Base-by-base conservation (phyloP, 1,140 invertebrate species). In the Drosophila virilis region DNA sequence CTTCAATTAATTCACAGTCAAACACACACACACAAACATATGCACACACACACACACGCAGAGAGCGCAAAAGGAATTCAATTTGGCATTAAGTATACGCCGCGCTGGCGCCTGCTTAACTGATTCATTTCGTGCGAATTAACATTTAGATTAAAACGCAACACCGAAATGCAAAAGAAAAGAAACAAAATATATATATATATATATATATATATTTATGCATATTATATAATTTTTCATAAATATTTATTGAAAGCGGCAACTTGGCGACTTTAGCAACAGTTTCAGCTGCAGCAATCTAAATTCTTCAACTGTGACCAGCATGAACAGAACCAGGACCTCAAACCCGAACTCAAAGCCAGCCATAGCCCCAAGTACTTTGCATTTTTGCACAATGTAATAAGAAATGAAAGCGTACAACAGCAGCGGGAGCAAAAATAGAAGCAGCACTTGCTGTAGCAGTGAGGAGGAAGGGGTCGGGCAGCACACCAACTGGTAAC, bases 141-240 rank as follows among this genome's bases (percentile, higher is more conserved):
- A 86, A 88, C 82, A 86, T 86, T 86, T 86, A 86, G 82, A 86
- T 86, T 86, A 86, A 88, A 86, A 80, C 74, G 79, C 75, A 69
- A 64, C 60, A 73, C 17, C 28, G 15, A 65, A 43, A 65, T 65
- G 37, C 35, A 59, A 60, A 60, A 54, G 9, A 42, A 35, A 4
- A 22, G 40, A 6, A 42, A 42, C 5, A n/a, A 17, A 60, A 48
- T 35, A 46, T 15, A 45, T 38, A 35, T 32, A 32, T 8, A 52
- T 12, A 50, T 42, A 28, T 51, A 32, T 59, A 37, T 48, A 58
- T 67, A 48, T 22, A 8, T 22, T 10, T 42, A n/a, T 43, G n/a
- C 43, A 38, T 58, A 85, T 85, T 82, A 82, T 72, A 86, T 72
- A 78, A 86, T 86, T 86, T 78, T 82, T 78, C 82, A 86, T 86